Conservation (phyloP, 2,797 vertebrate species). For the Phrynocephalus guinanensis region DNA sequence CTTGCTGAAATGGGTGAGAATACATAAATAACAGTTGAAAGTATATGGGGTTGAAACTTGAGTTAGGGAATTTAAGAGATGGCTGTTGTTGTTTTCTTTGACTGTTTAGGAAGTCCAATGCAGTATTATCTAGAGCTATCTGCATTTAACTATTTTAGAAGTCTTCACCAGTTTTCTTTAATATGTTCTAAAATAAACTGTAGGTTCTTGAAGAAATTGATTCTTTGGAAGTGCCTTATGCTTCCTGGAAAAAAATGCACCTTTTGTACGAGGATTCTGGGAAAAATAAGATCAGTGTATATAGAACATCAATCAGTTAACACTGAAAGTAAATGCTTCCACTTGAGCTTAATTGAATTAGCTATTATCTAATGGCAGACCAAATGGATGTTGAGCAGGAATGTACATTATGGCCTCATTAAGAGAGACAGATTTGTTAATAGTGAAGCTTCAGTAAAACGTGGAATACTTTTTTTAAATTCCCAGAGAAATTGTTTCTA, state of each 20-base stretch:
- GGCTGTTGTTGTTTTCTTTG: neutral
- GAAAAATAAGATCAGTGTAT: neutral
- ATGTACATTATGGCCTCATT: neutral
- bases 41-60: neutral
- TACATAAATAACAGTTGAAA: neutral
- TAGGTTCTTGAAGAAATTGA: conserved; percentile 1
- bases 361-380: neutral
- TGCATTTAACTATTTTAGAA: neutral
- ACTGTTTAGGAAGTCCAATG: neutral
- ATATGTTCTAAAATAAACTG: neutral
- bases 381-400: neutral
- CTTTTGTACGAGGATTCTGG: conserved; percentile 7
- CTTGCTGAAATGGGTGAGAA: conserved; percentile 90
- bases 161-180: neutral
- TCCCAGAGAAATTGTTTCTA: neutral
- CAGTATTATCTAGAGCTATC: neutral
- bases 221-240: conserved; percentile 35
- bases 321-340: neutral
- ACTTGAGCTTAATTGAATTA: neutral
- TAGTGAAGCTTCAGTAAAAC: neutral
- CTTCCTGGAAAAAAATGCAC: conserved; percentile 10
- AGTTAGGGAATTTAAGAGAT: neutral
- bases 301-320: neutral
- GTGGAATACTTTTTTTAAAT: neutral
- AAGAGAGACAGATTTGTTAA: neutral